Evolutionary conservation across 2,888 invertebrate species (phyloP).

Genomic region (Harpalus rufipes): DNA sequence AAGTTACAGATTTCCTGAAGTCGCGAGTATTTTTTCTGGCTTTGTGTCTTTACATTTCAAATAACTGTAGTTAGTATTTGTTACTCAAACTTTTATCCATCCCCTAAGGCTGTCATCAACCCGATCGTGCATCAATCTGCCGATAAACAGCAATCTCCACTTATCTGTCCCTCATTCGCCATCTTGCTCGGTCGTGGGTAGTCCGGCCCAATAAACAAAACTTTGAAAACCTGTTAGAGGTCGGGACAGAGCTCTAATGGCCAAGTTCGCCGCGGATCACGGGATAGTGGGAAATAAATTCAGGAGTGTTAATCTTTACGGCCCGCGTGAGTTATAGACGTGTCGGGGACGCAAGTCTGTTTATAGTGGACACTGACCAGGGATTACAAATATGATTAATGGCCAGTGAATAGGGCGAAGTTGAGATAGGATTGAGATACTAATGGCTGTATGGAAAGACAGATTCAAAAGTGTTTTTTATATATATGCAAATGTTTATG

Average conservation of each 20-base stretch:
- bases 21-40: no score
- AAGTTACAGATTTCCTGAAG: no score
- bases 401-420: background rate
- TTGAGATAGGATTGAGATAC: background rate
- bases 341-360: conserved; percentile 13
- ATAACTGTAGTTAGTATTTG: no score
- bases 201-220: conserved; percentile 57
- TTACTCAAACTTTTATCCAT: no score
- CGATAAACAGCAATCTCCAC: conserved; percentile 43
- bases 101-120: background rate
- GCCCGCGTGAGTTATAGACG: conserved; percentile 24
- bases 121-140: conserved; percentile 15
- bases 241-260: conserved; percentile 53
- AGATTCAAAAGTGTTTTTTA: background rate
- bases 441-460: conserved; percentile 9
- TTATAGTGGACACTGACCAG: conserved; percentile 33
- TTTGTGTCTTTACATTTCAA: no score
- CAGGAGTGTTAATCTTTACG: conserved; percentile 39
- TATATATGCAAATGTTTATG: no score
- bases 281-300: conserved; percentile 19
- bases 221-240: conserved; percentile 64
- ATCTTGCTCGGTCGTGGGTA: conserved; percentile 40
- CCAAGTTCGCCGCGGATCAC: conserved; percentile 39
- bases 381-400: conserved; percentile 38
- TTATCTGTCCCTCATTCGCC: conserved; percentile 28